Conservation (phyloP, 2,888 invertebrate species). For the Acanthococcus lagerstroemiae region DNA sequence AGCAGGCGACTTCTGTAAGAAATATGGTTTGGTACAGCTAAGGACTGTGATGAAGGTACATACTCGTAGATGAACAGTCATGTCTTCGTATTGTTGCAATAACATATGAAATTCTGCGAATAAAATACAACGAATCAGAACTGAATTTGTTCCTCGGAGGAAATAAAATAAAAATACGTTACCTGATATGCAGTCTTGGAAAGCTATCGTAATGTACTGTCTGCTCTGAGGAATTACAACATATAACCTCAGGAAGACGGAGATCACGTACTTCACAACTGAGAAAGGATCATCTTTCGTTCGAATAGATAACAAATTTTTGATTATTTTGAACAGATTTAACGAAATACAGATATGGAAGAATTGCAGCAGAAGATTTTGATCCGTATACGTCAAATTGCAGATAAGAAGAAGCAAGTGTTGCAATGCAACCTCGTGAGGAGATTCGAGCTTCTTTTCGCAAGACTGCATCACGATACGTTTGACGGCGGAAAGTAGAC, state of each 20-base stretch:
- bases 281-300: conserved; percentile 14
- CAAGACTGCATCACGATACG: neutral
- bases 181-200: conserved; percentile 6
- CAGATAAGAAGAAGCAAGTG: conserved; percentile 3
- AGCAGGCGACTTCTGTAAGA: neutral
- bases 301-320: neutral
- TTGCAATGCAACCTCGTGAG: conserved; percentile 9
- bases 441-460: neutral
- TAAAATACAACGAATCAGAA: neutral
- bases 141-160: too few relatives aligned
- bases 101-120: neutral
- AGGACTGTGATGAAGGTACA: conserved; percentile 9
- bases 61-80: neutral
- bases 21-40: conserved; percentile 3
- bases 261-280: conserved; percentile 6
- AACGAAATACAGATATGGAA: neutral
- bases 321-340: neutral
- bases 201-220: neutral
- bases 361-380: neutral
- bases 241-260: neutral
- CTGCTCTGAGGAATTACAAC: conserved; percentile 5
- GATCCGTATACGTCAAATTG: neutral
- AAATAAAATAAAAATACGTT: neutral
- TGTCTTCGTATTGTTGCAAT: conserved; percentile 6
- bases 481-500: neutral